Evolutionary conservation across 2,888 invertebrate genomes (phyloP).

Genomic region (Thysanoteuthis rhombus): DNA sequence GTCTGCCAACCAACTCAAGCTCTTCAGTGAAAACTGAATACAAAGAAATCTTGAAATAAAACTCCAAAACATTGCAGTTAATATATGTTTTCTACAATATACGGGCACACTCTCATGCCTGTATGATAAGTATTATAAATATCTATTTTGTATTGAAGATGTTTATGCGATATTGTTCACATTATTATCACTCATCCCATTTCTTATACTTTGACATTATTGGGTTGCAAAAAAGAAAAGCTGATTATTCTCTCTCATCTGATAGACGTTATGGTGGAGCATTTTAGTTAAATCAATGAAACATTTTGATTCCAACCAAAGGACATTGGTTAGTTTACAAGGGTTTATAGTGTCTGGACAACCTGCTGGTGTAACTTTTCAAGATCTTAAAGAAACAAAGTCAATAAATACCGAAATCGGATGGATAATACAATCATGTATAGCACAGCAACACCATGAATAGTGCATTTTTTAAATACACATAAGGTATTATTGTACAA

Average conservation of each 20-base stretch:
- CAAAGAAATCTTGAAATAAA: neutral
- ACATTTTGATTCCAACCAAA: neutral
- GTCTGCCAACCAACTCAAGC: no score
- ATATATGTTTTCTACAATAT: neutral
- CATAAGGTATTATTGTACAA: no score
- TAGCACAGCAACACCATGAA: no score
- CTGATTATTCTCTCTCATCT: neutral
- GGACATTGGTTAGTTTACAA: neutral
- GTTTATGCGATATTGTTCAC: neutral
- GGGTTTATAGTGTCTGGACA: neutral
- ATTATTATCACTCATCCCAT: neutral
- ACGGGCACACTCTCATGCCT: neutral
- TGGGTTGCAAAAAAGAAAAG: neutral
- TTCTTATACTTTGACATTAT: neutral
- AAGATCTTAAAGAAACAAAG: neutral
- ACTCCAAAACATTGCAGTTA: neutral
- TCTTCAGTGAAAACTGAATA: neutral
- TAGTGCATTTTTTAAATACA: no score
- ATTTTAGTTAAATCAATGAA: neutral
- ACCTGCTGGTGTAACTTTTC: neutral
- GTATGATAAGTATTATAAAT: neutral
- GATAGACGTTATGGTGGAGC: neutral
- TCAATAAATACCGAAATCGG: no score
- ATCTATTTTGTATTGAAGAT: neutral
- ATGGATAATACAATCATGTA: no score